Evolutionary conservation across 2,113 vertebrate species (phyloP), one percentile per base, ranked within the genome.

Genomic region (Pungitius pungitius): DNA sequence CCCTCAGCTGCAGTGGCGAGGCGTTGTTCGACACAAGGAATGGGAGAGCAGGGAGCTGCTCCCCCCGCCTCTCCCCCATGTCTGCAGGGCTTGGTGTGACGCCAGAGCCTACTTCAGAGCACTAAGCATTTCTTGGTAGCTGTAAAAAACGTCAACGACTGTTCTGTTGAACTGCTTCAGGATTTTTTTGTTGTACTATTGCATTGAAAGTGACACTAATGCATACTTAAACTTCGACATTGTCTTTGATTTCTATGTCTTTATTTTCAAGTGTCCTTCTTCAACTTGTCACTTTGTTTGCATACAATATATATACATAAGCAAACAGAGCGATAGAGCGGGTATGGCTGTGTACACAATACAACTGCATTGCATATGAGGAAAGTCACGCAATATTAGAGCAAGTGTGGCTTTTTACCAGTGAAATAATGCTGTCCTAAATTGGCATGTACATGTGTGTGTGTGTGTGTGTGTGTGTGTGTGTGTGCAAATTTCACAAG

Each of bases 41-140:
- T 51, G 54, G 30, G 22, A 58, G 43, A 47, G 66, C 51, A 27
- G 17, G 17, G 65, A 49, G 63, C 14, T 66, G 30, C 27, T 22
- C 18, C 22, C 11, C 20, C n/a, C 17, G 37, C 15, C 33, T 8
- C 18, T 42, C 26, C 14, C 18, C 13, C 47, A 12, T 54, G 40
- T 80, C 49, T 66, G 61, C 40, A 57, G 7, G 1, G 47, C 13
- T 9, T 52, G 51, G 63, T 20, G 58, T 86, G 80, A 87, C 51
- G 82, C 63, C 64, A 77, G 80, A 47, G 2, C 63, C 56, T 4
- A 49, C 73, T 27, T 22, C 3, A 49, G 20, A 69, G 59, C n/a
- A 57, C 52, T 56, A 0, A 24, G 22, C 0, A n/a, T 40, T 37
- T 39, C 10, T 15, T 65, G 39, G 58, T 20, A 56, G 27, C 56